Evolutionary conservation across 2,888 invertebrate genomes (phyloP).

Genomic region (Dermolepida albohirtum): DNA sequence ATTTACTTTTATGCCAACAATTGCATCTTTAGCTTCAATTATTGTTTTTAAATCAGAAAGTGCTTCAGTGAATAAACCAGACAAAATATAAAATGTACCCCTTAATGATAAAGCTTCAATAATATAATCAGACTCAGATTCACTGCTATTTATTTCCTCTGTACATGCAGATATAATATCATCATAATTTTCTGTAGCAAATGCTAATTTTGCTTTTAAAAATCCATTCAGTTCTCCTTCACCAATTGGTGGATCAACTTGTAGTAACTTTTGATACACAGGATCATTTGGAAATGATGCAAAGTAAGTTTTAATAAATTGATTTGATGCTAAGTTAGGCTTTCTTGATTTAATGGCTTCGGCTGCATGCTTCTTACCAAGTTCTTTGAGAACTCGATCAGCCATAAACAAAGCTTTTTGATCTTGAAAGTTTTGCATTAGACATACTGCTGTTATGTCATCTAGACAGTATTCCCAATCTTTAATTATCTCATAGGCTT

Average conservation of each 20-base stretch:
- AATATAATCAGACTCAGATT: constrained; percentile 72
- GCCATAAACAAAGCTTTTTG: constrained; percentile 84
- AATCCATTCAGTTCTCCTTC: constrained; percentile 68
- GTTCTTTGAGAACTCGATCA: constrained; percentile 87
- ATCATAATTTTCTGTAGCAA: constrained; percentile 80
- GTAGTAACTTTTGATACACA: constrained; percentile 69
- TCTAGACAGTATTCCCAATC: constrained; percentile 86
- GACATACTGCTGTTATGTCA: constrained; percentile 93
- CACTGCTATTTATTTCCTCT: constrained; percentile 77
- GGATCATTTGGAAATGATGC: constrained; percentile 91
- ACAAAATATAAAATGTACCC: constrained; percentile 85
- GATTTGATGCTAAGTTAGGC: constrained; percentile 84
- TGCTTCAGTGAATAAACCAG: constrained; percentile 80
- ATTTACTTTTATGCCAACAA: constrained; percentile 79
- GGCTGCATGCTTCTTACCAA: constrained; percentile 81
- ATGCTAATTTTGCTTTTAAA: constrained; percentile 76
- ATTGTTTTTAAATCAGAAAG: constrained; percentile 78
- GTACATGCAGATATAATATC: constrained; percentile 83
- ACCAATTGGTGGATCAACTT: constrained; percentile 60
- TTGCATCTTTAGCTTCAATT: constrained; percentile 73
- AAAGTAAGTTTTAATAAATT: constrained; percentile 89
- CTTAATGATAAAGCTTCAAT: constrained; percentile 83
- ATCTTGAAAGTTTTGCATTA: constrained; percentile 89
- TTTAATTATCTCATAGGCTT: constrained; percentile 83
- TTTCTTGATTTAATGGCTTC: constrained; percentile 76